Evolutionary conservation across 2,888 invertebrate genomes (phyloP).

Genomic region (Parasteatoda lunata): DNA sequence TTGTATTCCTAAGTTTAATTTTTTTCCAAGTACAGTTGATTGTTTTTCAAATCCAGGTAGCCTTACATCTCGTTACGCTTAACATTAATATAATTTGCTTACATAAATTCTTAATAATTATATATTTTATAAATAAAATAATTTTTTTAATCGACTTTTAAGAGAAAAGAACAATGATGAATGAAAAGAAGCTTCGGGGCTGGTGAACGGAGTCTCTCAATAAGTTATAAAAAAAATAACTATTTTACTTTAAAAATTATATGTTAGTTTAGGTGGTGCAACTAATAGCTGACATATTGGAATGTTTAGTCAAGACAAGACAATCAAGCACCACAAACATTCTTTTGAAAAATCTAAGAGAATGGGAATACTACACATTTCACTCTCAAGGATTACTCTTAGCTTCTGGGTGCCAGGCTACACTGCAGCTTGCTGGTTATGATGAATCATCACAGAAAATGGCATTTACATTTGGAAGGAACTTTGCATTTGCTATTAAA

Average conservation of each 20-base stretch:
- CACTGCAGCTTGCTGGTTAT: slow-evolving; percentile 44
- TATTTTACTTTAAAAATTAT: neutral
- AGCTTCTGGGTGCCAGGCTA: slow-evolving; percentile 53
- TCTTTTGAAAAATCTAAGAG: slow-evolving; percentile 9
- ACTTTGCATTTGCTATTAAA: slow-evolving; percentile 51
- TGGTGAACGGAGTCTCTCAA: no score
- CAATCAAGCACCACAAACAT: neutral
- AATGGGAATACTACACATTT: slow-evolving; percentile 38
- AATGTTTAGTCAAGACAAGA: slow-evolving; percentile 24
- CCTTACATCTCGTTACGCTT: no score
- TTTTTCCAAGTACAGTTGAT: no score
- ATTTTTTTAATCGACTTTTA: no score
- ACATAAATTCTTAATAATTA: no score
- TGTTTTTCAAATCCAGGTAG: no score
- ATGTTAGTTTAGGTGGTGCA: slow-evolving; percentile 24
- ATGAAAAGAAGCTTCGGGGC: no score
- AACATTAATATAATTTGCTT: no score
- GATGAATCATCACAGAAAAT: slow-evolving; percentile 32
- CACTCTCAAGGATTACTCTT: slow-evolving; percentile 43
- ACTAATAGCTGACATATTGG: slow-evolving; percentile 39
- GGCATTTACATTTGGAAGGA: slow-evolving; percentile 48
- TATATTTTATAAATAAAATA: no score
- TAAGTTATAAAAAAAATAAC: neutral
- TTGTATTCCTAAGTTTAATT: no score
- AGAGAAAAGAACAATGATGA: no score